Evolutionary conservation across 2,888 invertebrate species (phyloP).

Genomic region (Hydroisotoma schaefferi): DNA sequence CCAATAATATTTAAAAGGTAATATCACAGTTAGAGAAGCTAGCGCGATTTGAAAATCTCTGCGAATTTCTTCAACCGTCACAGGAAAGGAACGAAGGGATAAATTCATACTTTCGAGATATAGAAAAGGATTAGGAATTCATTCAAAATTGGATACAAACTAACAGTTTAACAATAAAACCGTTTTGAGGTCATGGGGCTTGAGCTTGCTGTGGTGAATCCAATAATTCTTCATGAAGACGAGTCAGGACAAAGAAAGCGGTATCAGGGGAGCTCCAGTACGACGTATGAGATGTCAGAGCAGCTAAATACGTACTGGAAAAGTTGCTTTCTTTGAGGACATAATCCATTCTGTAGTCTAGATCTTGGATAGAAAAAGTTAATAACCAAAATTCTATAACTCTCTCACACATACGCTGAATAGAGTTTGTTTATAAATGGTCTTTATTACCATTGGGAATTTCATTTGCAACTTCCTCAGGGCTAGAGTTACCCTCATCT

Average conservation of each 20-base stretch:
- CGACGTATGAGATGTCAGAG: constrained; percentile 62
- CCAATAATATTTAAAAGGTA: background rate
- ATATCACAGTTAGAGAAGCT: constrained; percentile 7
- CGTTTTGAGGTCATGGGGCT: background rate
- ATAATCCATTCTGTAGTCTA: constrained; percentile 61
- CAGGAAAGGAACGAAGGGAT: too few relatives aligned
- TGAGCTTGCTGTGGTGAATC: constrained; percentile 16
- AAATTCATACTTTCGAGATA: too few relatives aligned
- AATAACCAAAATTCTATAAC: background rate
- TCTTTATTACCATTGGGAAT: constrained; percentile 11
- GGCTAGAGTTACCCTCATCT: constrained; percentile 8
- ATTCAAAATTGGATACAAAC: too few relatives aligned
- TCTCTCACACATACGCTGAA: too few relatives aligned
- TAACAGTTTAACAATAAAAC: background rate
- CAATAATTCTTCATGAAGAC: constrained; percentile 36
- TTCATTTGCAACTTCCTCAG: constrained; percentile 7
- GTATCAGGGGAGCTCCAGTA: constrained; percentile 65
- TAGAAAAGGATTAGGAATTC: too few relatives aligned
- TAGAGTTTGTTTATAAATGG: too few relatives aligned
- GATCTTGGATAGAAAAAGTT: constrained; percentile 51
- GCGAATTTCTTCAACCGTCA: too few relatives aligned
- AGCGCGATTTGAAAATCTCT: constrained; percentile 4
- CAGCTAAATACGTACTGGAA: constrained; percentile 60
- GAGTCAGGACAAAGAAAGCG: constrained; percentile 58
- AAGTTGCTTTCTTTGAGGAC: constrained; percentile 59